phyloP scores from a whole-genome alignment of 2,888 invertebrate species.

The Apamea anceps region DNA sequence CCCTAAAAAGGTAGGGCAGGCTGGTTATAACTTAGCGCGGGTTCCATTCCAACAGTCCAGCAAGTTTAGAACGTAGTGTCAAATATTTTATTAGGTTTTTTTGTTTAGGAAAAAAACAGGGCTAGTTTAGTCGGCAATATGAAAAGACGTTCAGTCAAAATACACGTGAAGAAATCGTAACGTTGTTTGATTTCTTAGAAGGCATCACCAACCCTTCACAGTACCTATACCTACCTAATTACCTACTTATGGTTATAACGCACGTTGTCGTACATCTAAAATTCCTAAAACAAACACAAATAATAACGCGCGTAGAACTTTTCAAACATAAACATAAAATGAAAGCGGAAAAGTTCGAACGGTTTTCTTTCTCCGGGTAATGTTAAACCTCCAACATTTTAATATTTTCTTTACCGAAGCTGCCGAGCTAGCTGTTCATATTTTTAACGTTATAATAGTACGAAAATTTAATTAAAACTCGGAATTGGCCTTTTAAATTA shows the following conservation, averaged over 20 bases:
- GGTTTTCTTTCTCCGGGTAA: conserved; percentile 36
- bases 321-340: conserved; percentile 48
- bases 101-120: no score
- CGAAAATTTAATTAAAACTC: conserved; percentile 82
- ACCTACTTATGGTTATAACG: not conserved
- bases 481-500: conserved; percentile 75
- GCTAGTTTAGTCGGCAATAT: no score
- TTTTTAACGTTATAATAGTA: conserved; percentile 73
- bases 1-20: no score
- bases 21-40: no score
- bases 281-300: conserved; percentile 10
- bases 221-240: not conserved
- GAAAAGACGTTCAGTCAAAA: no score
- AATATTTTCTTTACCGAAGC: conserved; percentile 64
- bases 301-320: conserved; percentile 27
- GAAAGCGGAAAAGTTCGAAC: conserved; percentile 39
- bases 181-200: no score
- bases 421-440: conserved; percentile 68
- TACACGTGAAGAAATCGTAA: no score
- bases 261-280: not conserved
- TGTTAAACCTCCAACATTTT: conserved; percentile 52
- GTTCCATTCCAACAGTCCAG: no score
- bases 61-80: no score
- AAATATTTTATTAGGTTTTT: no score
- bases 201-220: not conserved